Evolutionary conservation across 2,888 invertebrate genomes (phyloP), one percentile per base, ranked within the genome.

Genomic region (Blastobasis adustella): DNA sequence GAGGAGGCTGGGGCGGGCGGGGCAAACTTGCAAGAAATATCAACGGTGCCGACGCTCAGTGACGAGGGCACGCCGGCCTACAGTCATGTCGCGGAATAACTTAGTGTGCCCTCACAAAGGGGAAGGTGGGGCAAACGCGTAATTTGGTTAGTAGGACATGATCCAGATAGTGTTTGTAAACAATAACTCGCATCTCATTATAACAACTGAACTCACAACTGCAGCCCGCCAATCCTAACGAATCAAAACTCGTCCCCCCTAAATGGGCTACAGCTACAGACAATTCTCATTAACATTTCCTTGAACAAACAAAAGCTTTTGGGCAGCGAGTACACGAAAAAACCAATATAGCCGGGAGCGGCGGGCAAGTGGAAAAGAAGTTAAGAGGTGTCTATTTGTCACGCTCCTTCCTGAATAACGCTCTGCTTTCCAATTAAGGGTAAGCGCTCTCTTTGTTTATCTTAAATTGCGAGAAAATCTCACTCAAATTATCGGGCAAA

Each of bases 341-440:
- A 79, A 75, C 81, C 84, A 86, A 85, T 87, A 85, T 78, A 80
- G 82, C 81, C 76, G 71, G 63, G 75, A 76, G 77, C 76, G 76
- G 76, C 77, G 74, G 77, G 71, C 75, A 82, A 86, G 82, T 82
- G 84, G 83, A 79, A 86, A 88, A 87, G 86, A 88, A 88, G 86
- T 87, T 87, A 87, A 88, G 87, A 88, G 87, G 86, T 87, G 87
- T 88, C 87, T 87, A 87, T 88, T 88, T 88, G 87, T 88, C 87
- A 88, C 87, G 87, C 87, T 86, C 76, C 81, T 82, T 86, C 83
- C 83, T 81, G 86, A 86, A 82, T 82, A 81, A 83, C 82, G 83
- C 70, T 85, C 86, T 84, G 88, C 88, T 87, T 86, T 86, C 87
- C 88, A 88, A 88, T 88, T 88, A 88, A 88, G 88, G 84, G 82